These are phyloP conservation scores for Lamellibrachia luymesi DNA, from an alignment of 1,140 invertebrate genomes.

Conservation along the genomic window DNA sequence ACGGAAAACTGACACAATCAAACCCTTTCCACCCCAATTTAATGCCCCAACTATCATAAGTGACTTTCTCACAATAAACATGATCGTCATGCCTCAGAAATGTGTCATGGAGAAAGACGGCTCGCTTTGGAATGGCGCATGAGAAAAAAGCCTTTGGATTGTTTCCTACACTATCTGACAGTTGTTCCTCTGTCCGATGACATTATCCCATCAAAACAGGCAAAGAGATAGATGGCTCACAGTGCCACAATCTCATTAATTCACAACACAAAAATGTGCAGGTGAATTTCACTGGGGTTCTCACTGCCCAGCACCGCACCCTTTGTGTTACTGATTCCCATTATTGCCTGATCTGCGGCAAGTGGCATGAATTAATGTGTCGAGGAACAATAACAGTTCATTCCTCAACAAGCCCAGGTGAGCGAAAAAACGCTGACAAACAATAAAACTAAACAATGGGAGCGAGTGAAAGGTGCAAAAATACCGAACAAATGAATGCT, in stretches of 20 bases:
- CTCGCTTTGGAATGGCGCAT: neutral
- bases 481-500: neutral
- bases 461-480: neutral
- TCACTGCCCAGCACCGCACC: too few relatives aligned
- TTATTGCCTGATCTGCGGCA: neutral
- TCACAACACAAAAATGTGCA: neutral
- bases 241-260: neutral
- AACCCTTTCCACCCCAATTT: neutral
- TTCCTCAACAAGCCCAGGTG: neutral
- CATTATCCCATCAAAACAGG: neutral
- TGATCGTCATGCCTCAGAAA: neutral
- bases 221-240: neutral
- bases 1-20: neutral
- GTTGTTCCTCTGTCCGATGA: neutral
- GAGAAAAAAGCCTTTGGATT: neutral
- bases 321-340: neutral
- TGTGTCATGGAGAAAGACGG: neutral
- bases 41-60: neutral
- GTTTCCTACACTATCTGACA: neutral
- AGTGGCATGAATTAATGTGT: neutral
- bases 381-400: neutral
- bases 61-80: neutral
- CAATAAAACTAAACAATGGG: neutral
- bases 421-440: neutral
- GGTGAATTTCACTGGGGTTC: neutral